A percentile compares a stretch with the other conserved stretches of the same genome.
These are phyloP conservation scores for Muntiacus reevesi DNA, from an alignment of 2,113 vertebrate species.

Conservation along the genomic window DNA sequence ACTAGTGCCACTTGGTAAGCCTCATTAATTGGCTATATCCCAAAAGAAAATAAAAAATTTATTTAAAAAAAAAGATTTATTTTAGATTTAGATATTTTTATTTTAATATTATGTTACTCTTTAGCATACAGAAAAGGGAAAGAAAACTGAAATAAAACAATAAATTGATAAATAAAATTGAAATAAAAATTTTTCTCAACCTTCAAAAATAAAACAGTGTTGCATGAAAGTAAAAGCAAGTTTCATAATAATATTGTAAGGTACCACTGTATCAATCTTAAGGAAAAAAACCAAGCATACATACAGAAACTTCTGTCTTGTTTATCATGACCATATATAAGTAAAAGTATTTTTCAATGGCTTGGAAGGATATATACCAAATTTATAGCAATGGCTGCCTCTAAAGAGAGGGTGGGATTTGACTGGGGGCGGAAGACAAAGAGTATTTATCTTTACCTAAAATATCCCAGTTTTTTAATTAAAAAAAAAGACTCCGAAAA, in stretches of 20 bases:
- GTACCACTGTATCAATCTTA: background rate
- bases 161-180: background rate
- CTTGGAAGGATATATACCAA: background rate
- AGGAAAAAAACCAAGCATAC: background rate
- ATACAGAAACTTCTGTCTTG: background rate
- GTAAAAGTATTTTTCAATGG: background rate
- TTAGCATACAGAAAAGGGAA: background rate
- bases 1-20: background rate
- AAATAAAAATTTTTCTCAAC: background rate
- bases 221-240: background rate
- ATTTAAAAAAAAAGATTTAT: background rate
- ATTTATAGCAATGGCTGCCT: background rate
- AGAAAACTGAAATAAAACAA: background rate
- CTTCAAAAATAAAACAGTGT: background rate
- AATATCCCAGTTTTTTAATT: background rate
- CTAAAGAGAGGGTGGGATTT: background rate
- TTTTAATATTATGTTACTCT: background rate
- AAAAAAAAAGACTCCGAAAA: background rate
- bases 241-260: background rate
- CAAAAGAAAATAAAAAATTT: background rate
- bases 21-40: background rate
- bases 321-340: background rate
- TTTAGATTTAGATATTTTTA: background rate
- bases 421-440: background rate
- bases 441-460: background rate